Evolutionary conservation across 2,113 vertebrate species (phyloP), one percentile per base, ranked within the genome.

Genomic region (Strix uralensis): DNA sequence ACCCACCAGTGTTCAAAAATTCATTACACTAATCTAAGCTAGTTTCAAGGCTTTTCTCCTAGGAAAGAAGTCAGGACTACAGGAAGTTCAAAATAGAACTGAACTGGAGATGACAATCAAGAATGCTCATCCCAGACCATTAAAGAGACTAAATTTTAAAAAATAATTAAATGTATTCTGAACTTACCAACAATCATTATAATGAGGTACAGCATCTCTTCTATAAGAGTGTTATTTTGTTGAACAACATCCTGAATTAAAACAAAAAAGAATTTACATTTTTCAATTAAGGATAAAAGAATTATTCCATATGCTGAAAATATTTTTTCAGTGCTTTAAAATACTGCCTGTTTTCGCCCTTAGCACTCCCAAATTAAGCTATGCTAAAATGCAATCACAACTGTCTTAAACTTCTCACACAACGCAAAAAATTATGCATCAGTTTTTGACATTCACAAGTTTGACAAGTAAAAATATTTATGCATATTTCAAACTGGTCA

Each of bases 201-300:
- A 97, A 99, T 98, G 95, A 99, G 98, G 90, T 99, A 99, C 2
- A 99, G 97, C 99, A 99, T 99, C 97, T 99, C 99, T 93, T 99
- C 99, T n/a, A 99, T 99, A 54, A 99, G 98, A 54, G 99, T 99
- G 96, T 99, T 99, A 97, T 99, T 99, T 97, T 99, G 99, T 95
- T 99, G 99, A 88, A 99, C 98, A 57, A 99, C 96, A 95, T 99
- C 99, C 99, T 99, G 77, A 89, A 52, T 25, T 67, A 58, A 95
- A 97, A 84, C 4, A 75, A 49, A 63, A 85, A 86, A 70, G 25
- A 95, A 77, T 49, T 67, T 18, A 65, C 5, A 54, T 27, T 74
- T 80, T 92, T 55, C n/a, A 74, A 10, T 38, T 59, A 79, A 78
- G 12, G 13, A 13, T 42, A 67, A 51, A 80, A 62, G 5, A 71